These are phyloP conservation scores for Prochilodus magdalenae DNA, from an alignment of 2,113 vertebrate species.

Conservation along the genomic window DNA sequence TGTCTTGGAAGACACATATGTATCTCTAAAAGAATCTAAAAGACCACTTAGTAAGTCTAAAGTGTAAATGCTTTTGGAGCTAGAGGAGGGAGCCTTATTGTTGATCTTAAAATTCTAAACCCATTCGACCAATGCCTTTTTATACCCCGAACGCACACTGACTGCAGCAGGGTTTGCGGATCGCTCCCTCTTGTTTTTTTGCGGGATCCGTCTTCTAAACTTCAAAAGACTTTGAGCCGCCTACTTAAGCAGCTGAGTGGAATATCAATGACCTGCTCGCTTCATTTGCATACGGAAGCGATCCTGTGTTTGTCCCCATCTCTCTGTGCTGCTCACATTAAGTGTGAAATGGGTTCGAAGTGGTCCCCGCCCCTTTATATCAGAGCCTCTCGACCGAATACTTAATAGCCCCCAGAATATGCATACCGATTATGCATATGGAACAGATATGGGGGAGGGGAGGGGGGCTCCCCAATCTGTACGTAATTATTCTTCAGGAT, in stretches of 20 bases:
- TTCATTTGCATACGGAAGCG: constrained; percentile 24
- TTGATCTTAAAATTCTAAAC: background rate
- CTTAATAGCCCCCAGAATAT: background rate
- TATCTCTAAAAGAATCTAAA: too few species aligned
- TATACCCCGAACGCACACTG: background rate
- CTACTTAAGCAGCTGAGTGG: constrained; percentile 20
- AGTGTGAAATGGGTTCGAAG: constrained; percentile 27
- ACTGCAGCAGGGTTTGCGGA: background rate
- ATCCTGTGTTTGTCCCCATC: constrained; percentile 31
- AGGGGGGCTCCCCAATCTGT: background rate
- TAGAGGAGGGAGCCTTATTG: too few species aligned
- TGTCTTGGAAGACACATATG: too few species aligned
- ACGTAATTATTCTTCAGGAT: background rate
- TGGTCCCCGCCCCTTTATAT: background rate
- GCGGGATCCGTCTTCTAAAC: constrained; percentile 31
- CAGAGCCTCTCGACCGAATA: background rate
- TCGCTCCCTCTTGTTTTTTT: background rate
- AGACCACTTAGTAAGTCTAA: too few species aligned
- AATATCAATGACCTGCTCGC: constrained; percentile 41
- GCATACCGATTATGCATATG: background rate
- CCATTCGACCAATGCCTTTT: background rate
- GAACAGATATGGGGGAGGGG: background rate
- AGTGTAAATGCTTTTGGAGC: too few species aligned
- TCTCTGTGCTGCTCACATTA: constrained; percentile 37
- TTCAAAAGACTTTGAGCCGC: constrained; percentile 9